These are phyloP conservation scores for Caenorhabditis sp. DNA, from an alignment of 2,888 invertebrate species.

Conservation along the genomic window DNA sequence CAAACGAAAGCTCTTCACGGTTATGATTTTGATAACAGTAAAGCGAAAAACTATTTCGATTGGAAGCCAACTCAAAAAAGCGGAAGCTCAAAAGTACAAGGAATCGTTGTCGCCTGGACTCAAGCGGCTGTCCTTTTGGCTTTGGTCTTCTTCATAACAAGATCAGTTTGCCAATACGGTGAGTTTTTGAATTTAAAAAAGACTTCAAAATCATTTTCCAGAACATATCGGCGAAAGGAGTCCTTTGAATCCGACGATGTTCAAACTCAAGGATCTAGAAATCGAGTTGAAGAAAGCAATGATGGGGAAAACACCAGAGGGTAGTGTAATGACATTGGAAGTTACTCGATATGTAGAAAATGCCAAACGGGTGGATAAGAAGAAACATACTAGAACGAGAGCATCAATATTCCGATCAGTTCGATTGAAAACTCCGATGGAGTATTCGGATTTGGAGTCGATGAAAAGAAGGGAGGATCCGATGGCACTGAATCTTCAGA, in stretches of 20 bases:
- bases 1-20: not conserved
- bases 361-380: conserved; percentile 12
- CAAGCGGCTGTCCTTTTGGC: not conserved
- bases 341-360: conserved; percentile 3
- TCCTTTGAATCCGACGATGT: not conserved
- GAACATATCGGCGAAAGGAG: conserved; percentile 3
- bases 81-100: not conserved
- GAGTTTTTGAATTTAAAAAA: not conserved
- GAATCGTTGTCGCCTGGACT: not conserved
- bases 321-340: conserved; percentile 2
- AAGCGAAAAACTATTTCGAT: conserved; percentile 1
- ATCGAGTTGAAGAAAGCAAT: conserved; percentile 9
- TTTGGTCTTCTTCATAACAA: not conserved
- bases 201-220: not conserved
- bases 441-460: conserved; percentile 9
- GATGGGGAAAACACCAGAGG: conserved; percentile 1
- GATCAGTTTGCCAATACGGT: conserved; percentile 9
- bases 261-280: conserved; percentile 23
- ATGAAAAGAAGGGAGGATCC: not conserved
- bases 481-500: not conserved
- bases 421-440: not conserved
- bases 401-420: not conserved
- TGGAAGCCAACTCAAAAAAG: not conserved
- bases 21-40: not conserved
- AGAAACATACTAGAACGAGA: conserved; percentile 8